phyloP scores from a whole-genome alignment of 2,797 vertebrate genomes.

The Adrianichthys oophorus region DNA sequence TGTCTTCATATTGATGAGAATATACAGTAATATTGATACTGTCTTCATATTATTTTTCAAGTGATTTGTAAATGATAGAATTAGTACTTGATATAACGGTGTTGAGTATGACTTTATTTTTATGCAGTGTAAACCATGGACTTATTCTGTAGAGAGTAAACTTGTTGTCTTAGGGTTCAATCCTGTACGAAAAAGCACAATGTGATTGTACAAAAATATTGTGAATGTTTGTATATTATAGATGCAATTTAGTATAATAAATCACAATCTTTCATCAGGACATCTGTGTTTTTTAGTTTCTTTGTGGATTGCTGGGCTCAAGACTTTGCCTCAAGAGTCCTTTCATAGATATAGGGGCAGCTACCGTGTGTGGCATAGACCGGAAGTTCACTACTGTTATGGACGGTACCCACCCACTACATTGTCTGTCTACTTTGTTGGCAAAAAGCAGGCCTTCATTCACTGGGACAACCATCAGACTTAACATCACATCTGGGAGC shows the following conservation, averaged over 20 bases:
- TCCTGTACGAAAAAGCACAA: conserved; percentile 72
- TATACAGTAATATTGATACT: conserved; percentile 59
- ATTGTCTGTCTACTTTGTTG: too few relatives aligned
- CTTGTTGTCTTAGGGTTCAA: conserved; percentile 71
- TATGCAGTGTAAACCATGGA: conserved; percentile 68
- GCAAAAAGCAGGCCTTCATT: background rate
- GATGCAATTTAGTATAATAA: conserved; percentile 80
- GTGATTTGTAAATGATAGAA: conserved; percentile 76
- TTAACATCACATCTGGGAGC: background rate
- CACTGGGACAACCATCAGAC: background rate
- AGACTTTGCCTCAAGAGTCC: too few relatives aligned
- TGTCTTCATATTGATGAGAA: conserved; percentile 54
- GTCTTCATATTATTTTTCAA: conserved; percentile 73
- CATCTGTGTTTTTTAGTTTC: background rate
- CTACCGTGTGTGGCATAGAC: too few relatives aligned
- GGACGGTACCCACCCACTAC: too few relatives aligned
- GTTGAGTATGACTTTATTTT: conserved; percentile 76
- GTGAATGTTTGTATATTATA: conserved; percentile 82
- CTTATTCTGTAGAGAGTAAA: conserved; percentile 70
- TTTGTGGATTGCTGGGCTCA: background rate
- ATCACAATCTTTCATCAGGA: conserved; percentile 58
- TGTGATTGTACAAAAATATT: conserved; percentile 79
- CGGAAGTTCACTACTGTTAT: too few relatives aligned
- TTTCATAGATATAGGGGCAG: too few relatives aligned
- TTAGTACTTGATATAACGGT: conserved; percentile 62